Evolutionary conservation across 2,797 vertebrate species (phyloP).

Genomic region (Eulemur rubriventer): DNA sequence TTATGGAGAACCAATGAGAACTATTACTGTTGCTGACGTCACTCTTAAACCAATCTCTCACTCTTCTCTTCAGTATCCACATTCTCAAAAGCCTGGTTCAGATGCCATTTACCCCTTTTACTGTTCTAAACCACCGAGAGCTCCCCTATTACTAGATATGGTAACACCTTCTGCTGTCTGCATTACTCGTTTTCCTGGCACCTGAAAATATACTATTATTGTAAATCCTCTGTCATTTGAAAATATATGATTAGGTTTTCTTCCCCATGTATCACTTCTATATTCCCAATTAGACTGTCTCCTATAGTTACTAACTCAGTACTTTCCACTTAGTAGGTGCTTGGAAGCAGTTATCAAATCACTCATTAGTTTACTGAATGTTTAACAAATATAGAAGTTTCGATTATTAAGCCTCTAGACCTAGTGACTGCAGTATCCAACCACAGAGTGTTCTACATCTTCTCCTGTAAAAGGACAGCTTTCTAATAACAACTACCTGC

Average conservation of each 20-base stretch:
- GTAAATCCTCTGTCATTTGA: background rate
- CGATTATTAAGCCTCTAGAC: background rate
- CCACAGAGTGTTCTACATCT: background rate
- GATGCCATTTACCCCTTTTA: background rate
- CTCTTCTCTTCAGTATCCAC: background rate
- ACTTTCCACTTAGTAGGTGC: background rate
- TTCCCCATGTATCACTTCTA: background rate
- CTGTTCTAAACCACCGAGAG: background rate
- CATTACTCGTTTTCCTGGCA: background rate
- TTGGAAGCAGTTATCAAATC: background rate
- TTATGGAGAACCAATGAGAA: fast-evolving
- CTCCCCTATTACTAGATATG: background rate
- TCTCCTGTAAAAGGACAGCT: background rate
- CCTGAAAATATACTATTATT: background rate
- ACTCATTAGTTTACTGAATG: background rate
- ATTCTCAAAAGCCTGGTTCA: background rate
- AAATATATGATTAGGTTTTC: background rate
- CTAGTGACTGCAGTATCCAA: background rate
- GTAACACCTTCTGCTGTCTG: background rate
- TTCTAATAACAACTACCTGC: background rate
- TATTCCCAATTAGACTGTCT: background rate
- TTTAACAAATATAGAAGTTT: background rate
- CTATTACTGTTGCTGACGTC: background rate
- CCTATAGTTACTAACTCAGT: background rate
- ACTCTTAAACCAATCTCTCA: background rate